These are phyloP conservation scores for Lepidonotus clava DNA, from an alignment of 2,888 invertebrate species.

Conservation along the genomic window DNA sequence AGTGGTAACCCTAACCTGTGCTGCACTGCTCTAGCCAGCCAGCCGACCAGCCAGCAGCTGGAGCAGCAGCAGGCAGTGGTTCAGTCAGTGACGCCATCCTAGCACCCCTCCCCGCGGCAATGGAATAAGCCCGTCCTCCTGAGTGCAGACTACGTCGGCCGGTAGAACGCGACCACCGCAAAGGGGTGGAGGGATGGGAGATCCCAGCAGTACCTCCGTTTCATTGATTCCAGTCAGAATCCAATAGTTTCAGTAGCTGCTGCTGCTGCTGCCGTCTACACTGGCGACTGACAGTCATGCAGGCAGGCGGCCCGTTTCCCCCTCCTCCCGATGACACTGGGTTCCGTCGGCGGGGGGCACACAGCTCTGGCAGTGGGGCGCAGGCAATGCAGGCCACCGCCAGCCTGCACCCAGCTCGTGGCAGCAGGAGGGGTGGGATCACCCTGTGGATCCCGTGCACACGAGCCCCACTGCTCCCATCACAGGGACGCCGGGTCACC, in stretches of 20 bases:
- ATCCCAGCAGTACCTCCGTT: conserved; percentile 39
- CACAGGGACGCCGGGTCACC: neutral
- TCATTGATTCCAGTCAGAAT: conserved; percentile 43
- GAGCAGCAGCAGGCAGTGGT: conserved; percentile 38
- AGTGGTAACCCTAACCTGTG: neutral
- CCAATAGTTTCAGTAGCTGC: conserved; percentile 18
- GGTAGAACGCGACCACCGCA: neutral
- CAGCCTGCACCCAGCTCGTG: neutral
- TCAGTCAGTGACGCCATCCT: conserved; percentile 5
- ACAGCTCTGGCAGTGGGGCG: neutral
- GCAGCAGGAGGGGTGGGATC: neutral
- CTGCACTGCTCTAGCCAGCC: conserved; percentile 12
- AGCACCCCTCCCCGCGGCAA: neutral
- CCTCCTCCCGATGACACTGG: neutral
- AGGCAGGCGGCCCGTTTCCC: no score
- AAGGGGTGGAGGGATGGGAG: conserved; percentile 9
- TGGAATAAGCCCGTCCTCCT: neutral
- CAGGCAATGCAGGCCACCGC: conserved; percentile 38
- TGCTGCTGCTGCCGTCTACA: neutral
- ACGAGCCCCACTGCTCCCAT: conserved; percentile 8
- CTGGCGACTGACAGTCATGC: no score
- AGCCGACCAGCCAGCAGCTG: neutral
- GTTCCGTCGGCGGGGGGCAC: neutral
- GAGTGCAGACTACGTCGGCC: neutral
- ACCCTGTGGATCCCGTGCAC: neutral